A percentile compares a stretch with the other conserved stretches of the same genome.
phyloP scores from a whole-genome alignment of 1,140 invertebrate genomes.

The Neuroterus valhalla region DNA sequence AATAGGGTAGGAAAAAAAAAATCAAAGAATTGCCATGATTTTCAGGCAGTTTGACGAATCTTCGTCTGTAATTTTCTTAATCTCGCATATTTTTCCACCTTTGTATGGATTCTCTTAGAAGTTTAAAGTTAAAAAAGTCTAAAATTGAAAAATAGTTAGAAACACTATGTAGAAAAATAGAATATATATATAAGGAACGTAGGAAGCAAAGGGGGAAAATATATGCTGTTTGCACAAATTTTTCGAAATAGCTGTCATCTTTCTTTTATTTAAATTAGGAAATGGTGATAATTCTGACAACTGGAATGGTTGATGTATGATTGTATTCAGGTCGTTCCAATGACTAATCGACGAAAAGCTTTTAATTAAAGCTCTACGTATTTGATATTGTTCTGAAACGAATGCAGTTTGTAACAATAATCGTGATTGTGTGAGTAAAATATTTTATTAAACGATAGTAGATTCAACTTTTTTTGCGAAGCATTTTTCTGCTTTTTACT shows the following conservation, averaged over 20 bases:
- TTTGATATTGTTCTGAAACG: background rate
- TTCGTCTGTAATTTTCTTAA: constrained; percentile 13
- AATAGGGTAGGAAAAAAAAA: background rate
- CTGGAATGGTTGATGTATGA: constrained; percentile 16
- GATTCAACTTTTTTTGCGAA: no score
- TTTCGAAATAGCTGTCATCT: constrained; percentile 4
- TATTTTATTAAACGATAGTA: no score
- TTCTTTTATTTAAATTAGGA: constrained; percentile 1
- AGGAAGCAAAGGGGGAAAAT: background rate
- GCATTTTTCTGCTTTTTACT: constrained; percentile 19
- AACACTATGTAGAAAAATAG: background rate
- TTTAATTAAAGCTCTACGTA: background rate
- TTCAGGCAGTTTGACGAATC: background rate
- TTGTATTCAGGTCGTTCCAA: background rate
- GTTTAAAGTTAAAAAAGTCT: background rate
- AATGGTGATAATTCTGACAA: constrained; percentile 1
- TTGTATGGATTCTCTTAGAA: constrained; percentile 8
- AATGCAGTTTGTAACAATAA: no score
- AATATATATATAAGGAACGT: background rate
- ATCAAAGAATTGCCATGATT: background rate
- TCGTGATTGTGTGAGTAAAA: no score
- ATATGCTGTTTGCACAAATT: background rate
- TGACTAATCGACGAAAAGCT: constrained; percentile 15
- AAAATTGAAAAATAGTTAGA: background rate
- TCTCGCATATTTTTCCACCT: constrained; percentile 28